Evolutionary conservation across 1,140 invertebrate species (phyloP), one percentile per base, ranked within the genome.

Genomic region (Lasioglossum baleicum): DNA sequence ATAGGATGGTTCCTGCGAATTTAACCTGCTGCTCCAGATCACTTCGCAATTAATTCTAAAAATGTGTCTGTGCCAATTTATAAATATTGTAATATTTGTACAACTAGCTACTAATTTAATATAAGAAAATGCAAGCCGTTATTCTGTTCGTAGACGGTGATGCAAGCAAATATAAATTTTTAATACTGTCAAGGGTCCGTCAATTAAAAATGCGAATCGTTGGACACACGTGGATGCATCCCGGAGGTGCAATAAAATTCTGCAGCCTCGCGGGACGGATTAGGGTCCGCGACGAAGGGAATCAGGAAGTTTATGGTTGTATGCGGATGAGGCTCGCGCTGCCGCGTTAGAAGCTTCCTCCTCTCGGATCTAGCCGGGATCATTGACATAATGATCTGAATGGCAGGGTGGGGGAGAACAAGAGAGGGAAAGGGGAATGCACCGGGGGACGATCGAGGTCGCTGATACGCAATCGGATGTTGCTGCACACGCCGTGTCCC

Each of bases 371-470:
- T 68, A 35, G 61, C 78, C 63, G 75, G 65, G 77, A 84, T 86
- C 82, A 84, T 82, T 87, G 87, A 88, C 84, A 88, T 84, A 83
- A 84, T 82, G 86, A 85, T 65, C 71, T 77, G 78, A 86, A 86
- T 83, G 81, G 75, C 82, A 67, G 63, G 40, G 60, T 20, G 51
- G 26, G 58, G 35, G 68, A 35, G 6, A 51, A 61, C 10, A 42
- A 75, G 67, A 70, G 68, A 68, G 58, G 70, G 61, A 68, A 68
- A 77, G 64, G 51, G 67, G 75, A 64, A 78, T 71, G 44, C 51
- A 78, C 31, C 35, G 65, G 53, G 68, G 75, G 63, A 65, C 79
- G 81, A 87, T 87, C 85, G 87, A 85, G 85, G 83, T 87, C 85
- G 74, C 42, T 71, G 85, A 83, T 86, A 84, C 66, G 75, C 67